Percentiles rank a stretch among this genome's conserved stretches.
Evolutionary conservation across 2,888 invertebrate genomes (phyloP).

Genomic region (Perizoma affinitatum): DNA sequence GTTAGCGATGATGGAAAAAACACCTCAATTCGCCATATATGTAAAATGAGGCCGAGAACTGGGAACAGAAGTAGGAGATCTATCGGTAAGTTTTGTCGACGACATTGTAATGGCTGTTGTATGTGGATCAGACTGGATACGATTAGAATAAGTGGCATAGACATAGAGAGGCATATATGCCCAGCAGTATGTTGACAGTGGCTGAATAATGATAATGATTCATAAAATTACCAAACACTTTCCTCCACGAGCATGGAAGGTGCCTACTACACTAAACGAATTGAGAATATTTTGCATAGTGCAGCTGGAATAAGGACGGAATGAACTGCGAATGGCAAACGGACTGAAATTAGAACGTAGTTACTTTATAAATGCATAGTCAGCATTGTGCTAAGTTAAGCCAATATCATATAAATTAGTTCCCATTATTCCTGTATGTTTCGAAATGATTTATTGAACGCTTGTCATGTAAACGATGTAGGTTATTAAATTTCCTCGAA

Average conservation of each 20-base stretch:
- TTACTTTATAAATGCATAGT: constrained; percentile 58
- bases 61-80: too few relatives aligned
- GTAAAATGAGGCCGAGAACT: too few relatives aligned
- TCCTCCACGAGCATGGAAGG: constrained; percentile 25
- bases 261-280: constrained; percentile 50
- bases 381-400: constrained; percentile 44
- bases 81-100: too few relatives aligned
- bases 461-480: too few relatives aligned
- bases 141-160: too few relatives aligned
- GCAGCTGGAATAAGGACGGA: constrained; percentile 42
- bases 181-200: neutral
- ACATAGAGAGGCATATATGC: too few relatives aligned
- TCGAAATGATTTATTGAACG: too few relatives aligned
- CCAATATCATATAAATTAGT: neutral
- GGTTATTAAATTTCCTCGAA: too few relatives aligned
- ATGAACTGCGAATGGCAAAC: constrained; percentile 55
- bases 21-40: too few relatives aligned
- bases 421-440: neutral
- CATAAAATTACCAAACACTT: constrained; percentile 3
- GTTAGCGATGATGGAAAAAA: too few relatives aligned
- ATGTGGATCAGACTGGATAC: too few relatives aligned
- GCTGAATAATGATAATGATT: neutral
- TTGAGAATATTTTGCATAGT: constrained; percentile 53
- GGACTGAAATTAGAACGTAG: constrained; percentile 66
- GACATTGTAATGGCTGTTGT: too few relatives aligned